Conservation (phyloP, 2,113 vertebrate species). For the Dinomys branickii region DNA sequence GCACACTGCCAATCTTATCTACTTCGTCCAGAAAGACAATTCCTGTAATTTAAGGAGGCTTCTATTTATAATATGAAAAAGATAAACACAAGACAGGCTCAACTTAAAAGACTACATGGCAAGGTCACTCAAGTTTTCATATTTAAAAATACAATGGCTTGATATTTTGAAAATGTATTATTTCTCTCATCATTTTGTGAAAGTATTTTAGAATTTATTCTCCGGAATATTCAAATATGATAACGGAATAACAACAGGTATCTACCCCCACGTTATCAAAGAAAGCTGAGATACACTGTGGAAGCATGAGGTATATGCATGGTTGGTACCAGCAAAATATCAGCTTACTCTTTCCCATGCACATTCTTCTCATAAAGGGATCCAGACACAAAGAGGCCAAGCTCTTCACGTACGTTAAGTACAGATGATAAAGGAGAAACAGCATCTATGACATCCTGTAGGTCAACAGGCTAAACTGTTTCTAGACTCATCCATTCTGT, state of each 20-base stretch:
- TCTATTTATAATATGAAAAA: constrained; percentile 73
- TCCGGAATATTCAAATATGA: background rate
- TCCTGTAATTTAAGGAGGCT: constrained; percentile 87
- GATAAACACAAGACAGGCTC: constrained; percentile 25
- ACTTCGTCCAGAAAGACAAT: constrained; percentile 99
- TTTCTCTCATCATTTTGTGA: background rate
- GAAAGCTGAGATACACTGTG: background rate
- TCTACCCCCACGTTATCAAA: background rate
- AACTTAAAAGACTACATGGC: constrained; percentile 55
- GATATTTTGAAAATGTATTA: constrained; percentile 37
- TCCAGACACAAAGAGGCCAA: background rate
- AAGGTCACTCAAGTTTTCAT: constrained; percentile 54
- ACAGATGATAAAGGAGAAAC: background rate
- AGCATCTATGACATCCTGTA: background rate
- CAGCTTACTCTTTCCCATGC: background rate
- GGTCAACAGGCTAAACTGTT: background rate
- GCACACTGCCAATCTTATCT: constrained; percentile 99
- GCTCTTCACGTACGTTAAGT: constrained; percentile 5
- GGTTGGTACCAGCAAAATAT: background rate
- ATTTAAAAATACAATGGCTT: constrained; percentile 32
- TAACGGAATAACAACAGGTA: background rate
- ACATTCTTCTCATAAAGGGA: constrained; percentile 32
- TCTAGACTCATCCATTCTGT: background rate
- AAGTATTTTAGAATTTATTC: constrained; percentile 39
- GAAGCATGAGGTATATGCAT: background rate